Base-by-base conservation (phyloP, 2,888 invertebrate genomes). In the Amphiduros pacificus region DNA sequence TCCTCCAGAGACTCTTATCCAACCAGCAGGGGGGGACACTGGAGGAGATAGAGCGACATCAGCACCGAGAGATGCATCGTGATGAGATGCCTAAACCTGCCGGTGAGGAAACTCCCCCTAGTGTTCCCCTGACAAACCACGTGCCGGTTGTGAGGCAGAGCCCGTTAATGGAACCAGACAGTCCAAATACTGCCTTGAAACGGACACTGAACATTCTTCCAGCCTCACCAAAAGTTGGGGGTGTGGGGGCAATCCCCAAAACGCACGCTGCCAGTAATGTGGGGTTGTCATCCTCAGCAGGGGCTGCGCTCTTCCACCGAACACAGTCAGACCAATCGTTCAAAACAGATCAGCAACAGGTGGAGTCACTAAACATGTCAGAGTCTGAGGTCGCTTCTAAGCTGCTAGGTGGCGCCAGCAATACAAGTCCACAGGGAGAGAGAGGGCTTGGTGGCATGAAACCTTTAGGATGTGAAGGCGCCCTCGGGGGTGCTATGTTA, bases 11-110 rank as follows among this genome's bases (percentile, higher is more conserved):
- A 67, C 85, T 93, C 31, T 90, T 93, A 88, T 91, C 92, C 40
- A 89, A 90, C 77, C 91, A 92, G 0, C n/a, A n/a, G n/a, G 92
- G 91, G 17, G 90, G 91, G 77, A 89, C 89, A 60, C 89, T 92
- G 0, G 93, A 93, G 78, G 93, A 94, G 77, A 90, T 94, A 76
- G 94, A 94, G 77, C 92, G 66, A 24, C 63, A 64, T 40, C 69
- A 69, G 22, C 62, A 61, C 0, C 59, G 61, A 4, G 55, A 60
- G 29, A 56, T 60, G 28, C 55, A 51, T 2, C 55, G 65, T 17
- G 59, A 55, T 36, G 59, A 57, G 62, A 56, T 62, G 60, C 62
- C 55, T 20, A 40, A 63, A 32, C 63, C 57, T 14, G 56, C 51
- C 11, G 53, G 62, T 9, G 63, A 52, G 20, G 65, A 62, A 24